Conservation (phyloP, 2,113 vertebrate species). For the Callipepla californica region DNA sequence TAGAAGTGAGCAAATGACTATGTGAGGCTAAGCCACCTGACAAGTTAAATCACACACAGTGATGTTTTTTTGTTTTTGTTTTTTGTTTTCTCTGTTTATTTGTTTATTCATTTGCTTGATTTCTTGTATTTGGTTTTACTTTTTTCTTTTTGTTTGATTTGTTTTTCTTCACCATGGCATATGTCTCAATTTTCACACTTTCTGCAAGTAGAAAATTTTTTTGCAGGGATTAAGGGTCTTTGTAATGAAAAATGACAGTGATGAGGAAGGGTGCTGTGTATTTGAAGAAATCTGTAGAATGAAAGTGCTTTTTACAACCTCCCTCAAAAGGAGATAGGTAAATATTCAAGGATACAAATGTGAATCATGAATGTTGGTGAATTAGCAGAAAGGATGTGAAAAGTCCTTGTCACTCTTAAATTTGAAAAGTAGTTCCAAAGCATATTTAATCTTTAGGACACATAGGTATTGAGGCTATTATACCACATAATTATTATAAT, state of each 20-base stretch:
- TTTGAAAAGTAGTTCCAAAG: neutral
- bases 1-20: no score
- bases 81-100: neutral
- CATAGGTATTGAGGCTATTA: neutral
- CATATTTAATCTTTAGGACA: slow-evolving; percentile 15
- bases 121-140: no score
- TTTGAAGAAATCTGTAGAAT: neutral
- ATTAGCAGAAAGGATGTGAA: neutral
- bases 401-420: neutral
- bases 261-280: neutral
- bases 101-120: neutral
- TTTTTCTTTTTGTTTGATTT: neutral
- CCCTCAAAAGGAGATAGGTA: neutral
- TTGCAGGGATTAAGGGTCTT: neutral
- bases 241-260: neutral
- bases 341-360: neutral
- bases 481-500: neutral
- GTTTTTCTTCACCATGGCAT: neutral
- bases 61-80: no score
- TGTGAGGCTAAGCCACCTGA: no score
- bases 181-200: neutral
- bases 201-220: neutral
- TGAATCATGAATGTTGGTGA: neutral
- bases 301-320: neutral
- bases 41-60: no score